phyloP scores from a whole-genome alignment of 1,140 invertebrate genomes.

The Trichomalopsis sarcophagae region DNA sequence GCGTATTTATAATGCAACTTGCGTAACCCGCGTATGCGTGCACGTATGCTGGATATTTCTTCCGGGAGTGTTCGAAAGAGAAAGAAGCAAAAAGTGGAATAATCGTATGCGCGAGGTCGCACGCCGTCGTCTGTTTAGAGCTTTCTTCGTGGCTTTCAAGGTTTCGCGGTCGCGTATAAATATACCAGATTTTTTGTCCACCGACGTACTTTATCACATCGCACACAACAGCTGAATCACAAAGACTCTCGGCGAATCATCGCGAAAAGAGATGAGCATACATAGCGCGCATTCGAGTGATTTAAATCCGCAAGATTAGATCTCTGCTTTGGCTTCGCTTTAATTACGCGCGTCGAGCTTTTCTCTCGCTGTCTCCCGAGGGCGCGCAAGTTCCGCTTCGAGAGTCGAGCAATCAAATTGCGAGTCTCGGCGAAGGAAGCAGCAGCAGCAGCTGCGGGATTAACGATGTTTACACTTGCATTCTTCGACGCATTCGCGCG shows the following conservation, averaged over 20 bases:
- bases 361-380: background rate
- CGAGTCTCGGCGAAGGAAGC: background rate
- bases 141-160: no score
- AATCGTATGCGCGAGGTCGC: background rate
- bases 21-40: background rate
- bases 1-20: background rate
- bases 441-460: background rate
- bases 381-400: background rate
- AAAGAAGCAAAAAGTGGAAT: background rate
- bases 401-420: background rate
- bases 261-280: no score
- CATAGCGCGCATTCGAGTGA: background rate
- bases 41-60: background rate
- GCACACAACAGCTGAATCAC: no score
- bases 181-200: no score
- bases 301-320: background rate
- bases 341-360: background rate
- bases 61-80: background rate
- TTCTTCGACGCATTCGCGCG: background rate
- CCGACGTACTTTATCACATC: no score
- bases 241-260: no score
- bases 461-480: slow-evolving; percentile 4
- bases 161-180: no score
- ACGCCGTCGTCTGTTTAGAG: background rate
- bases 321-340: background rate